A percentile compares a stretch with the other conserved stretches of the same genome.
Conservation (phyloP, 2,797 vertebrate genomes). For the Salmo trutta region DNA sequence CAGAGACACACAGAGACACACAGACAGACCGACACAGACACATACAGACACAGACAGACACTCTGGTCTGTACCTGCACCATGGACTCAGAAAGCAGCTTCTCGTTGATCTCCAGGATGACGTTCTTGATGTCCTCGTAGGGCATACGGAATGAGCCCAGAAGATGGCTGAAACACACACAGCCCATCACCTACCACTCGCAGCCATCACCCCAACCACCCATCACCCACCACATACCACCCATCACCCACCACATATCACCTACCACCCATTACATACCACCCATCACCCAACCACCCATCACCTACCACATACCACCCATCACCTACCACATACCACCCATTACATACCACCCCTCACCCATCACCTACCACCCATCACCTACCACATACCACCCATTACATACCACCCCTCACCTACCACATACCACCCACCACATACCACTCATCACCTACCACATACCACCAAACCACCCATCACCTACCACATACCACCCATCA, state of each 20-base stretch:
- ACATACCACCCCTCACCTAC: too few species aligned
- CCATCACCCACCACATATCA: too few species aligned
- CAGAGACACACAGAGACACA: background rate
- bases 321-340: too few species aligned
- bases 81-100: conserved; percentile 81
- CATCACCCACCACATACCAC: too few species aligned
- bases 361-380: background rate
- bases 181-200: too few species aligned
- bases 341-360: too few species aligned
- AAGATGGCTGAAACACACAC: conserved; percentile 78
- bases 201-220: too few species aligned
- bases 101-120: conserved; percentile 83
- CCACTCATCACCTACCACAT: too few species aligned
- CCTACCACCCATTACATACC: background rate
- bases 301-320: background rate
- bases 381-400: too few species aligned
- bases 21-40: conserved; percentile 10
- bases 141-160: conserved; percentile 84
- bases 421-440: too few species aligned
- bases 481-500: too few species aligned
- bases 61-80: conserved; percentile 74
- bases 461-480: too few species aligned
- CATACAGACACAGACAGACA: conserved; percentile 5
- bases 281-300: background rate
- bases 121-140: conserved; percentile 85